Base-by-base conservation (phyloP, 2,113 vertebrate species). In the Trochalopteron elliotii region DNA sequence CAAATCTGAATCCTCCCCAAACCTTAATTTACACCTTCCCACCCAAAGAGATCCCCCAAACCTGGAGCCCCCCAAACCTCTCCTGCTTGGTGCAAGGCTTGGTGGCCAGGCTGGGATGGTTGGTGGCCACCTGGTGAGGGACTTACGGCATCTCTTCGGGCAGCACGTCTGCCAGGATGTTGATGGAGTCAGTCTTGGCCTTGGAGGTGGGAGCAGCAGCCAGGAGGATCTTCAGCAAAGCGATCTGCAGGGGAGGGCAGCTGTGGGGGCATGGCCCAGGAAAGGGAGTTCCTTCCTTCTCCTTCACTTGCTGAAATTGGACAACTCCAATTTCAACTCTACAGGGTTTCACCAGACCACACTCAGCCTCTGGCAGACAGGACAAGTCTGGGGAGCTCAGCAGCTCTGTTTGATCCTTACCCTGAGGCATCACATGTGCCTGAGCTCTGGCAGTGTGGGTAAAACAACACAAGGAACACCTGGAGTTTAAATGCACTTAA, bases 101-200 rank as follows among this genome's bases (percentile, higher is more conserved):
- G 0, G 0, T 17, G 25, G 69, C 35, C 39, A 20, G 42, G n/a
- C 31, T 39, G 37, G 35, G 57, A 6, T 6, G 39, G 75, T 39
- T 1, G 2, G 45, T 33, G 69, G 47, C 57, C 81, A 39, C 72
- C n/a, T 25, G 11, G 28, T 3, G 6, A 5, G 47, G 82, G 30
- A 98, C 99, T 99, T 90, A 99, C 99, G 99, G 99, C 99, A 99
- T 99, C 98, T 99, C 99, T 75, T 99, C 99, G 0, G 99, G 99
- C 78, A 99, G 84, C 57, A 99, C 99, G 0, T 99, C 99, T 3
- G 99, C 99, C 94, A 99, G 96, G 97, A 99, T 99, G 95, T 99
- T 99, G 97, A 99, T 99, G 37, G 99, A 99, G 97, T 99, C 99
- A 0, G 99, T 99, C 98, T 99, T 99, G 95, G 99, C 99, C 97